Base-by-base conservation (phyloP, 2,888 invertebrate genomes). In the Brassicogethes aeneus region DNA sequence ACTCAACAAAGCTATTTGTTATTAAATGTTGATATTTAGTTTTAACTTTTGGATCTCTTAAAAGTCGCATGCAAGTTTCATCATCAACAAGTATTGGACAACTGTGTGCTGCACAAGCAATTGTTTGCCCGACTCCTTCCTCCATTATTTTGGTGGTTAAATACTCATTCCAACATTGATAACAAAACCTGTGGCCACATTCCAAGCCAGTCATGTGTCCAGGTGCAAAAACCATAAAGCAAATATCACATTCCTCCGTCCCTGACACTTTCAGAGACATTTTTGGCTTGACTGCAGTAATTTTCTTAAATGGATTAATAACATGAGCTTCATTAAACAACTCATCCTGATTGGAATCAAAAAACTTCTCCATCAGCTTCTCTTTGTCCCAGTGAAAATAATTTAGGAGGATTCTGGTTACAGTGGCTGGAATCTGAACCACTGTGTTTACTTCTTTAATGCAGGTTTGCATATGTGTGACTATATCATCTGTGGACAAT, bases 351-450 rank as follows among this genome's bases (percentile, higher is more conserved):
- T 95, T 92, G 13, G 86, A 86, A 70, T 93, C 97, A 65, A 94
- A 99, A 70, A 85, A 95, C 65, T 89, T 81, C 71, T 99, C 99
- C 85, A 97, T 89, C 46, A 99, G 74, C 69, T 95, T 95, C 68
- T 97, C 97, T 70, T 94, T 96, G 69, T 99, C 97, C 99, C 99
- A 99, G 75, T 93, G 92, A 69, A 94, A 99, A 68, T 97, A 94
- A 73, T 96, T 95, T 56, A 99, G 74, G 56, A 99, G 75, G 70
- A 97, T 95, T 60, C 97, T 79, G 50, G 90, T 93, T 40, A 87
- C 86, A 38, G 90, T 89, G 42, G 85, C 80, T 47, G 88, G 85
- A 65, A 91, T 83, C 85, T 94, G 88, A 57, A 96, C 87, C 56
- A 96, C 92, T 52, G 80, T 85, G 70, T 94, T 96, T 57, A 97